Evolutionary conservation across 2,888 invertebrate species (phyloP).

Genomic region (Bugulina stolonifera): DNA sequence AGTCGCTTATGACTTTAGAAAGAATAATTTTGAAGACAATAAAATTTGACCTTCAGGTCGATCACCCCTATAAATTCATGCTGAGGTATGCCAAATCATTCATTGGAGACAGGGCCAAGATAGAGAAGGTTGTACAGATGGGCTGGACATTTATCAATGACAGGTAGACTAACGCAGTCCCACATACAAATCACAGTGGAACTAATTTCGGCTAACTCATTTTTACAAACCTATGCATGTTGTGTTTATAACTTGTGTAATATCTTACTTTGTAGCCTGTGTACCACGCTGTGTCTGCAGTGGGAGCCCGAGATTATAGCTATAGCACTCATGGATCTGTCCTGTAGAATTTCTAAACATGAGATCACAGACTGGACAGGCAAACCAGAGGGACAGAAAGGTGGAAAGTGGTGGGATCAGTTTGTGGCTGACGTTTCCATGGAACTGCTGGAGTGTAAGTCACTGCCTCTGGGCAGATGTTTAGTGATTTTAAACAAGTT

Average conservation of each 20-base stretch:
- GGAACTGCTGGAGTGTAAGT: slow-evolving; percentile 75
- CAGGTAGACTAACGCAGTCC: slow-evolving; percentile 61
- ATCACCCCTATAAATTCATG: slow-evolving; percentile 90
- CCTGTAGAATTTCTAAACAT: slow-evolving; percentile 90
- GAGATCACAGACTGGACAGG: slow-evolving; percentile 87
- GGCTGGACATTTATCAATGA: slow-evolving; percentile 99
- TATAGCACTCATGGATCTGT: slow-evolving; percentile 91
- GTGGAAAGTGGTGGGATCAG: slow-evolving; percentile 93
- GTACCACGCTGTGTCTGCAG: slow-evolving; percentile 90
- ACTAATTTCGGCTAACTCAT: no score
- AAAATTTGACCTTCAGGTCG: slow-evolving; percentile 95
- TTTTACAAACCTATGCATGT: neutral
- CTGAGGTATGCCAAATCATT: slow-evolving; percentile 88
- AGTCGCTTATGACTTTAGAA: slow-evolving; percentile 85
- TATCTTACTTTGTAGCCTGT: slow-evolving; percentile 62
- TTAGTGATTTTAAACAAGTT: no score
- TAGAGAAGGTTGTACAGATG: slow-evolving; percentile 97
- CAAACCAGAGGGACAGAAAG: slow-evolving; percentile 62
- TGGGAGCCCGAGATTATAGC: slow-evolving; percentile 98
- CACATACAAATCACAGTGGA: no score
- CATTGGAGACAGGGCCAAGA: slow-evolving; percentile 80
- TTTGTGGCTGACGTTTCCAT: slow-evolving; percentile 90
- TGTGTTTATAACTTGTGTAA: neutral
- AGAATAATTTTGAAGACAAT: slow-evolving; percentile 92
- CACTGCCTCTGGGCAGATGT: no score